A percentile compares a stretch with the other conserved stretches of the same genome.
Evolutionary conservation across 2,797 vertebrate species (phyloP).

Genomic region (Phoxinus dragarum): DNA sequence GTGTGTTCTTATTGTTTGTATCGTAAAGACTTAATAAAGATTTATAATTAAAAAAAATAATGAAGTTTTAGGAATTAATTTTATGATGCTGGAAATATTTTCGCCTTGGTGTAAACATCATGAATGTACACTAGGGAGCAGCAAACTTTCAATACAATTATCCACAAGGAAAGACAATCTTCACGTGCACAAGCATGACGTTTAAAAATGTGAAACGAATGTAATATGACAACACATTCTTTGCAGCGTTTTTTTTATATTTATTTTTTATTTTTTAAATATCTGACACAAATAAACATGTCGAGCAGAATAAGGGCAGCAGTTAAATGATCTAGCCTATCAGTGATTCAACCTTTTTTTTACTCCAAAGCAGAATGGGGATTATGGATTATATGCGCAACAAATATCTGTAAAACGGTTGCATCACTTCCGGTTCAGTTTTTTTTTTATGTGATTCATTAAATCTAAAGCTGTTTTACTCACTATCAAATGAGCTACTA

Average conservation of each 20-base stretch:
- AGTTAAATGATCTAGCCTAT: background rate
- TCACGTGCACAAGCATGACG: background rate
- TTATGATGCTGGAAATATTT: background rate
- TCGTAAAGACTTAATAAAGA: no score
- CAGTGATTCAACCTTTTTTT: background rate
- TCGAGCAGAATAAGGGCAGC: background rate
- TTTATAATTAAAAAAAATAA: no score
- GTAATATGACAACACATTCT: background rate
- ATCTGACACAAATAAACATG: background rate
- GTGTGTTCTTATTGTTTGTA: no score
- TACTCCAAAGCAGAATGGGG: background rate
- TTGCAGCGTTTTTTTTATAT: background rate
- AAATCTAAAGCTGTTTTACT: background rate
- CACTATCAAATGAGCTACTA: background rate
- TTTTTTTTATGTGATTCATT: background rate
- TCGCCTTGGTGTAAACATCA: background rate
- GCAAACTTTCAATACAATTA: background rate
- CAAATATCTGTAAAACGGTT: no score
- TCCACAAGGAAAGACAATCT: background rate
- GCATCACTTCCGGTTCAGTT: background rate
- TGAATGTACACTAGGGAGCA: constrained; percentile 25
- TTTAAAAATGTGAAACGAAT: background rate
- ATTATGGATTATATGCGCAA: no score
- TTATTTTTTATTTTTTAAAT: background rate
- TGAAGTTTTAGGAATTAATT: background rate